Conservation (phyloP, 1,140 invertebrate genomes). For the Aplysia californica region DNA sequence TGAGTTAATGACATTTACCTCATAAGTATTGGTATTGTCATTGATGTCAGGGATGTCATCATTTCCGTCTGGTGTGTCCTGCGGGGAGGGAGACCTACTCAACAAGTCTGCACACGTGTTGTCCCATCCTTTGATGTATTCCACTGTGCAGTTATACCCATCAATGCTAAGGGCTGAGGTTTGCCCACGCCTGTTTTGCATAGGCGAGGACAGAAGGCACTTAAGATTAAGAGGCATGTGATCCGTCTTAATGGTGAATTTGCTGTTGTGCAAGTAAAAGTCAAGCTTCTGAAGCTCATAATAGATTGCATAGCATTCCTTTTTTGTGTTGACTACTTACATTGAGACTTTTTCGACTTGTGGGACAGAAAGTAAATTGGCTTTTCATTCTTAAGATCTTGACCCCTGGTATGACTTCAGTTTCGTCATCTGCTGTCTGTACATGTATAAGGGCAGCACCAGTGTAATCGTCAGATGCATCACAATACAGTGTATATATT, state of each 20-base stretch:
- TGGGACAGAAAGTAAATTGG: constrained; percentile 4
- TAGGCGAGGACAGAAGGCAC: too few species aligned
- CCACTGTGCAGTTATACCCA: too few species aligned
- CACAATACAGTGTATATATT: constrained; percentile 11
- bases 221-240: neutral
- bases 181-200: too few species aligned
- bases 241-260: constrained; percentile 12
- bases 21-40: too few species aligned
- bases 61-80: too few species aligned
- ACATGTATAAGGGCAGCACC: constrained; percentile 8
- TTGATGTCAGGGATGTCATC: too few species aligned
- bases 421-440: neutral
- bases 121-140: too few species aligned
- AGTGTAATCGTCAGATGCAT: neutral
- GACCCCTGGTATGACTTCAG: too few species aligned
- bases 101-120: too few species aligned
- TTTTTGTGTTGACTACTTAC: neutral
- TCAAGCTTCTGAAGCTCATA: constrained; percentile 16
- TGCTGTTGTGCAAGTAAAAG: neutral
- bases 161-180: too few species aligned
- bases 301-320: neutral
- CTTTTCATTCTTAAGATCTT: neutral
- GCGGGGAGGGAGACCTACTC: too few species aligned
- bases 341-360: neutral
- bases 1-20: too few species aligned